Evolutionary conservation across 1,140 invertebrate genomes (phyloP).

Genomic region (Schmidtea mediterranea): DNA sequence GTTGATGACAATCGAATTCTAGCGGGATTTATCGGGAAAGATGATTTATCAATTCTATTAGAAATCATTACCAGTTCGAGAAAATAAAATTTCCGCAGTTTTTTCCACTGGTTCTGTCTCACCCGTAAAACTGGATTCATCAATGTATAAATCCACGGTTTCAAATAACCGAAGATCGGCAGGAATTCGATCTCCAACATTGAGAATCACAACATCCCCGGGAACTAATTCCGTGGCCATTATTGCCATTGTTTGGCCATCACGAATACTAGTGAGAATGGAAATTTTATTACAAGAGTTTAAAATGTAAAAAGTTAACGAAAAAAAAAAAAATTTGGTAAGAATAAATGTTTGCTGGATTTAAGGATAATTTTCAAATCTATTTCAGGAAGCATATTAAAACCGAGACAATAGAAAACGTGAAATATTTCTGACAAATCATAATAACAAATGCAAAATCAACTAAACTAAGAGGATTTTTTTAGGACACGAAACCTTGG

Average conservation of each 20-base stretch:
- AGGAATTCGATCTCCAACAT: constrained; percentile 76
- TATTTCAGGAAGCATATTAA: too few species aligned
- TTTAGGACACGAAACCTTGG: too few species aligned
- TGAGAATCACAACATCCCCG: constrained; percentile 75
- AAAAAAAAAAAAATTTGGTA: too few species aligned
- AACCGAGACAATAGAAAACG: too few species aligned
- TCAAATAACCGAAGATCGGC: constrained; percentile 77
- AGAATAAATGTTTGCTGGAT: constrained; percentile 11
- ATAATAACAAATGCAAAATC: too few species aligned
- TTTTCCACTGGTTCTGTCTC: constrained; percentile 39
- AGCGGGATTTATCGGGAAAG: background rate
- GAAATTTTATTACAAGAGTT: background rate
- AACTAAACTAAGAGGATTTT: too few species aligned
- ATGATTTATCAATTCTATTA: background rate
- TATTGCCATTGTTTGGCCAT: constrained; percentile 60
- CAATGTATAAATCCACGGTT: constrained; percentile 53
- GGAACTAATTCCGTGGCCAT: constrained; percentile 77
- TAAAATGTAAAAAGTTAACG: background rate
- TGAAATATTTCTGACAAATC: too few species aligned
- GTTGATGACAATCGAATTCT: too few species aligned
- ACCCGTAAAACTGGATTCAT: constrained; percentile 93
- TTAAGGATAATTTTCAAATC: background rate
- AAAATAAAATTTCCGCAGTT: constrained; percentile 3
- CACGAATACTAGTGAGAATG: constrained; percentile 35
- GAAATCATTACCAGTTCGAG: background rate